phyloP scores from a whole-genome alignment of 2,888 invertebrate species.

The Scelioninae gen. 1 region DNA sequence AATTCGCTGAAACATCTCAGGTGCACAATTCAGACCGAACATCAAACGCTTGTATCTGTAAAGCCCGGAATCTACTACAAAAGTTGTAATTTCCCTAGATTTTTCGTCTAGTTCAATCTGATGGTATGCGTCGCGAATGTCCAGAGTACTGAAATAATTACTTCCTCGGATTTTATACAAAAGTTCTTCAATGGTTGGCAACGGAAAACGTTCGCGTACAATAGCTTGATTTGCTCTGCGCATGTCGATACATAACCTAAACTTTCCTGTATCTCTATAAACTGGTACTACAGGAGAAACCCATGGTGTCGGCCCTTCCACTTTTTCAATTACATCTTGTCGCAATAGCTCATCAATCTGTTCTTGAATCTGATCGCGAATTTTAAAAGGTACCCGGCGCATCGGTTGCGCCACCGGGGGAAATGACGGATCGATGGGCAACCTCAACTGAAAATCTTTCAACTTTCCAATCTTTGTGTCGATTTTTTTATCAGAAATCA shows the following conservation, averaged over 20 bases:
- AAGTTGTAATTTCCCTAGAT: conserved; percentile 38
- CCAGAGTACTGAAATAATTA: conserved; percentile 4
- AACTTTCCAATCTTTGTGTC: conserved; percentile 72
- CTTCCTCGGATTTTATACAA: not conserved
- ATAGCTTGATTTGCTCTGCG: conserved; percentile 70
- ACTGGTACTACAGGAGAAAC: conserved; percentile 75
- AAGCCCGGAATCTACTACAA: conserved; percentile 16
- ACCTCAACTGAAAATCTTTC: conserved; percentile 72
- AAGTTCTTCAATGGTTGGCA: conserved; percentile 35
- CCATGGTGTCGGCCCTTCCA: conserved; percentile 70
- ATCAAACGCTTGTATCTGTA: conserved; percentile 35
- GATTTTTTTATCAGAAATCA: not conserved
- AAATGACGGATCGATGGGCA: conserved; percentile 71
- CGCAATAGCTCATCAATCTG: conserved; percentile 68
- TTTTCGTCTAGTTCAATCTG: conserved; percentile 27
- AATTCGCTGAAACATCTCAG: conserved; percentile 41
- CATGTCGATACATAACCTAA: conserved; percentile 70
- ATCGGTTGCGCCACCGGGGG: conserved; percentile 58
- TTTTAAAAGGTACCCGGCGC: conserved; percentile 43
- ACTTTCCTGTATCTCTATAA: conserved; percentile 70
- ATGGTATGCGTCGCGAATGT: conserved; percentile 17
- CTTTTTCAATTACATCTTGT: conserved; percentile 18
- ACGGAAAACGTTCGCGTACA: conserved; percentile 62
- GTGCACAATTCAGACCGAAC: conserved; percentile 32
- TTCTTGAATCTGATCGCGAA: conserved; percentile 67